Percentiles rank a stretch among this genome's conserved stretches.
Evolutionary conservation across 2,113 vertebrate species (phyloP).

Genomic region (Ptilorrhoa leucosticta): DNA sequence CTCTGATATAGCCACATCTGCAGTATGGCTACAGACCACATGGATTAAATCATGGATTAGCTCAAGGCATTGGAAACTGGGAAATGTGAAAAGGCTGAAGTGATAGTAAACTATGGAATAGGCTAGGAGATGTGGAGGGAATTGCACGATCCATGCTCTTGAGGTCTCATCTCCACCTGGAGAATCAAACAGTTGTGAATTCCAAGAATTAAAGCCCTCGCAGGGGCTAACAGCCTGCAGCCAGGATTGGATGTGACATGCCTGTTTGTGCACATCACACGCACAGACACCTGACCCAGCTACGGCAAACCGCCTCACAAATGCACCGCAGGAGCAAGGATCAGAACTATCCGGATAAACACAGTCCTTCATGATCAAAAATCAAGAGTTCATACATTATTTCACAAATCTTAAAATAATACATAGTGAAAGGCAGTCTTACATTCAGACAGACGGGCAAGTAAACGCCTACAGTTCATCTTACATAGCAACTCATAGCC

Average conservation of each 20-base stretch:
- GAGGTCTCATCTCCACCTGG: background rate
- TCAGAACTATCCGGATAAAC: background rate
- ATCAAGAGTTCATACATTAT: background rate
- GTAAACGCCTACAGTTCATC: constrained; percentile 11
- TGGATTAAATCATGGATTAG: background rate
- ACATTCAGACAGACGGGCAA: background rate
- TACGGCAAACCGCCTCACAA: background rate
- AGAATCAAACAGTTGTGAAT: background rate
- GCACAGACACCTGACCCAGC: background rate
- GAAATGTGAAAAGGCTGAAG: background rate
- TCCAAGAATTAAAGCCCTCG: background rate
- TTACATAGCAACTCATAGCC: constrained; percentile 15
- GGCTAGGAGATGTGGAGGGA: background rate
- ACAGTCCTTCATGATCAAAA: background rate
- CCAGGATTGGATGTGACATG: background rate
- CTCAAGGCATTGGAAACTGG: background rate
- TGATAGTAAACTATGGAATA: background rate
- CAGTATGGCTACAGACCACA: background rate
- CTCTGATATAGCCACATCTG: background rate
- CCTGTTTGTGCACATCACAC: background rate
- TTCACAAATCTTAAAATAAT: background rate
- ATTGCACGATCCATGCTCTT: background rate
- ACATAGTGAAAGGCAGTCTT: background rate
- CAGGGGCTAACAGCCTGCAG: background rate
- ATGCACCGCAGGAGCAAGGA: background rate